Evolutionary conservation across 2,888 invertebrate genomes (phyloP).

Genomic region (Andrena praecox): DNA sequence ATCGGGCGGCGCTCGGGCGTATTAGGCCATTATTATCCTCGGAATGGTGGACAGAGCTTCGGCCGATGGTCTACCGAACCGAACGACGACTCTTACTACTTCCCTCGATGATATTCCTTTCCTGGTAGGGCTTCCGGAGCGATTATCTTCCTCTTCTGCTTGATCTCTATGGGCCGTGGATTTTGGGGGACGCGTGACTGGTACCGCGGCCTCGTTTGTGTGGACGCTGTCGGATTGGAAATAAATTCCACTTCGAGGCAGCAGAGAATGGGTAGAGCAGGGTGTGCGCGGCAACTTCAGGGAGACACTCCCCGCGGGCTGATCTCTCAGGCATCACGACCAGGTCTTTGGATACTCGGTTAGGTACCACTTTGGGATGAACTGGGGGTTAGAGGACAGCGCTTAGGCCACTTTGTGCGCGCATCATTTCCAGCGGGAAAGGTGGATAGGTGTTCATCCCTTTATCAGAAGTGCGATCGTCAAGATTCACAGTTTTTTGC

Average conservation of each 20-base stretch:
- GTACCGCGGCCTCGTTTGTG: not conserved
- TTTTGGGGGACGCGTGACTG: conserved; percentile 13
- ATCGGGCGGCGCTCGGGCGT: not conserved
- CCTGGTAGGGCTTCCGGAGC: not conserved
- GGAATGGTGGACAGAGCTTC: not conserved
- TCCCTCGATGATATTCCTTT: not conserved
- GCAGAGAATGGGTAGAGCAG: not conserved
- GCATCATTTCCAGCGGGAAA: not conserved
- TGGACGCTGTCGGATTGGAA: conserved; percentile 33
- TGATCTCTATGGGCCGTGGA: conserved; percentile 1
- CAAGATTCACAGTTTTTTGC: not conserved
- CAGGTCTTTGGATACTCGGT: not conserved
- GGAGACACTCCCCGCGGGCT: conserved; percentile 17
- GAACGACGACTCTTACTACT: not conserved
- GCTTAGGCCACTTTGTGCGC: too few relatives aligned
- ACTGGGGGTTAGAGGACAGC: too few relatives aligned
- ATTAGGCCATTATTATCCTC: not conserved
- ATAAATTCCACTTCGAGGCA: conserved; percentile 37
- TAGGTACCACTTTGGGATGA: not conserved
- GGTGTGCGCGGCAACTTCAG: not conserved
- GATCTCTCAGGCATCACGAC: conserved; percentile 37
- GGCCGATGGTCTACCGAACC: not conserved
- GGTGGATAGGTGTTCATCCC: not conserved
- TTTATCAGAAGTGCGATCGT: not conserved
- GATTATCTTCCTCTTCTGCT: not conserved